Percentiles rank a stretch among this genome's conserved stretches.
Evolutionary conservation across 2,797 vertebrate genomes (phyloP).

Genomic region (Gila robusta): DNA sequence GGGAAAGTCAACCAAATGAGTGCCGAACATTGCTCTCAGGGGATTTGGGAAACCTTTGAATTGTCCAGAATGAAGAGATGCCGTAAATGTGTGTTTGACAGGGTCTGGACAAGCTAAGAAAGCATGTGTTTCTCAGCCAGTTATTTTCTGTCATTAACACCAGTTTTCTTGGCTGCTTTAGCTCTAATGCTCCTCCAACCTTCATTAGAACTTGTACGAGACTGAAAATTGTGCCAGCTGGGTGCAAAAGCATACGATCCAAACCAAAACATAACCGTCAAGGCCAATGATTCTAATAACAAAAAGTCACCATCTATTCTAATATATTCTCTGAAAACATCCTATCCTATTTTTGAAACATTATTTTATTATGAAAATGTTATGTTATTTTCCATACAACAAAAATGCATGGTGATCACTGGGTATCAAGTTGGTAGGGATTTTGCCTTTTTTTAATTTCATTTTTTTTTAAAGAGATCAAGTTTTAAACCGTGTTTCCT

Average conservation of each 20-base stretch:
- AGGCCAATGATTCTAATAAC: not conserved
- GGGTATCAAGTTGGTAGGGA: too few relatives aligned
- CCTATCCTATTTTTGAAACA: not conserved
- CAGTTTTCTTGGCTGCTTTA: not conserved
- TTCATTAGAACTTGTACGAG: not conserved
- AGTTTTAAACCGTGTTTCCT: not conserved
- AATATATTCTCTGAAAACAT: not conserved
- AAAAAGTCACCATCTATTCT: not conserved
- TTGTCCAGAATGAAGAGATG: constrained; percentile 4
- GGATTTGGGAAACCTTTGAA: constrained; percentile 25
- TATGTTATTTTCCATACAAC: not conserved
- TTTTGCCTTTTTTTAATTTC: not conserved
- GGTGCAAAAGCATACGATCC: not conserved
- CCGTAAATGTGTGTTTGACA: not conserved
- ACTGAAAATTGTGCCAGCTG: not conserved
- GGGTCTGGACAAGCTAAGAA: constrained; percentile 7
- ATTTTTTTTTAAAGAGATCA: not conserved
- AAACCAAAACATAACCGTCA: not conserved
- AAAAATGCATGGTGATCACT: not conserved
- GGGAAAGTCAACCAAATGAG: not conserved
- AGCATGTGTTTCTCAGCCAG: constrained; percentile 26
- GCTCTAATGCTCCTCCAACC: not conserved
- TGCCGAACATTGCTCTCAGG: constrained; percentile 14
- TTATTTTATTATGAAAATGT: not conserved
- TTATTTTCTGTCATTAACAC: constrained; percentile 7